Evolutionary conservation across 2,113 vertebrate species (phyloP).

Genomic region (Colinus virginianus): DNA sequence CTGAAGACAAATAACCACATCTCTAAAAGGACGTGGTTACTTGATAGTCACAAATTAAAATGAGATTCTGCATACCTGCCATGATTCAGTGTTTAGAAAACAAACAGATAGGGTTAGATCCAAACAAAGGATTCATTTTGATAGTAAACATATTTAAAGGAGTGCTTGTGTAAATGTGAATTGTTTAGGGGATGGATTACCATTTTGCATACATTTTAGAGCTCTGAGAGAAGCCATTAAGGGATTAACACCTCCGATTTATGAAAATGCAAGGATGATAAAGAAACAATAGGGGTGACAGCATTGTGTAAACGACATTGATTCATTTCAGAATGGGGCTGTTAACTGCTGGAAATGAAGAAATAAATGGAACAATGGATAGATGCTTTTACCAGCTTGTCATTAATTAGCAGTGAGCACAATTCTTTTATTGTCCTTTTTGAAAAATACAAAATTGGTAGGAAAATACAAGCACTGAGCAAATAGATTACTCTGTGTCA

Average conservation of each 20-base stretch:
- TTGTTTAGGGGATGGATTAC: constrained; percentile 80
- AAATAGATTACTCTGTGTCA: constrained; percentile 82
- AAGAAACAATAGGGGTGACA: constrained; percentile 89
- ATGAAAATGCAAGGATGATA: constrained; percentile 94
- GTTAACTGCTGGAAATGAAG: constrained; percentile 85
- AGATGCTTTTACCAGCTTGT: constrained; percentile 88
- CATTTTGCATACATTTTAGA: constrained; percentile 81
- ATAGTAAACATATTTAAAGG: constrained; percentile 69
- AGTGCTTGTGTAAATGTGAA: constrained; percentile 73
- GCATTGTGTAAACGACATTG: constrained; percentile 88
- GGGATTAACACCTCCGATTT: constrained; percentile 95
- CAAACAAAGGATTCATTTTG: constrained; percentile 69
- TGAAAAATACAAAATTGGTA: constrained; percentile 87
- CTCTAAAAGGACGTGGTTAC: constrained; percentile 1
- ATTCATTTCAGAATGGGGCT: constrained; percentile 88
- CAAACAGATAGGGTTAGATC: constrained; percentile 75
- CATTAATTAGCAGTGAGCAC: constrained; percentile 93
- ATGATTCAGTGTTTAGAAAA: constrained; percentile 75
- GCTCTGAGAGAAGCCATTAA: constrained; percentile 83
- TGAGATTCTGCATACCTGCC: constrained; percentile 29
- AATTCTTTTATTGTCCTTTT: constrained; percentile 90
- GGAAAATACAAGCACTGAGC: constrained; percentile 84
- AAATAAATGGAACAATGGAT: constrained; percentile 88
- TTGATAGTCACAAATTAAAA: constrained; percentile 53
- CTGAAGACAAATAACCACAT: background rate